These are phyloP conservation scores for Lasiurus borealis DNA, from an alignment of 2,113 vertebrate genomes.

Conservation along the genomic window DNA sequence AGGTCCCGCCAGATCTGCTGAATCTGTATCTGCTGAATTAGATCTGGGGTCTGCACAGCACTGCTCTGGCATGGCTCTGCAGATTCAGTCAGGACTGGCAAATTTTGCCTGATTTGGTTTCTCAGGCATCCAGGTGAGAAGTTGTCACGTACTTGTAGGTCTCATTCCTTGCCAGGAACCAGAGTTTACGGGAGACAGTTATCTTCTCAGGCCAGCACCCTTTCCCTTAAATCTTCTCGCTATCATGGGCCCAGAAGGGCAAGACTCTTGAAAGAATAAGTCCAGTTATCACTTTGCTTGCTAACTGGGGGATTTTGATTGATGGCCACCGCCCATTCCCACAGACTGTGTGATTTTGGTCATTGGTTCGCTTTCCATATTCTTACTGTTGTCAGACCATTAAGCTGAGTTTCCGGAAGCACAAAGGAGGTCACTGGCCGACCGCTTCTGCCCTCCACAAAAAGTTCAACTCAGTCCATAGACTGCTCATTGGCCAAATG, in stretches of 20 bases:
- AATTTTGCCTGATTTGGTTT: background rate
- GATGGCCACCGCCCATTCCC: background rate
- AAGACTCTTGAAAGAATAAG: background rate
- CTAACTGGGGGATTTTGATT: background rate
- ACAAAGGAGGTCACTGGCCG: background rate
- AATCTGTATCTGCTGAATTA: too few relatives aligned
- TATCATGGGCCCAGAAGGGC: background rate
- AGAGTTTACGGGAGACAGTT: accelerated
- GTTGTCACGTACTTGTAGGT: background rate
- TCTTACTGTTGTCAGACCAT: background rate
- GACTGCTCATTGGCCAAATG: background rate
- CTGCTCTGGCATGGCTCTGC: background rate
- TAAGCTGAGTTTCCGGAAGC: background rate
- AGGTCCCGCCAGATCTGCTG: background rate
- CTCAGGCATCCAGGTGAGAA: background rate
- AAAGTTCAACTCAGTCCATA: background rate
- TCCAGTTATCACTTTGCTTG: background rate
- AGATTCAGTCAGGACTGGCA: too few relatives aligned
- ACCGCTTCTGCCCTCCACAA: background rate
- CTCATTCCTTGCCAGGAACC: background rate
- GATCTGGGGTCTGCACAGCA: accelerated
- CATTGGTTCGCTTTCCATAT: background rate
- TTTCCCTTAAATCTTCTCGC: background rate
- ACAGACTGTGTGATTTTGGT: background rate
- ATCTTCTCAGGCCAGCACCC: background rate